Conservation (phyloP, 92 coral and sea anemone species). For the Phenganax subtilis region DNA sequence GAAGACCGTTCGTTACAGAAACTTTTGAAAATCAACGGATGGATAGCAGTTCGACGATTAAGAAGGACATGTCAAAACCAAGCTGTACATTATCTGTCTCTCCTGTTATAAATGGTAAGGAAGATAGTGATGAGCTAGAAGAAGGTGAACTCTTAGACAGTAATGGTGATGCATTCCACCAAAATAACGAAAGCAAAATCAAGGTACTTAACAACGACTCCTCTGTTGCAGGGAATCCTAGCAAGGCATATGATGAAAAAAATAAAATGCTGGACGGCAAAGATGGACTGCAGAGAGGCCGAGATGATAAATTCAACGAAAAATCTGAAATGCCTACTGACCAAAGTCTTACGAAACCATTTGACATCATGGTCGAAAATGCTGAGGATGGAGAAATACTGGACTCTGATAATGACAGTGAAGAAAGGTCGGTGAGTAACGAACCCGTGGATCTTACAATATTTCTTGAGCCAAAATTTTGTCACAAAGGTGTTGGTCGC, state of each 20-base stretch:
- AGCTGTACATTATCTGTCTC: too few relatives aligned
- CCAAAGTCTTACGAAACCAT: too few relatives aligned
- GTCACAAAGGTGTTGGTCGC: too few relatives aligned
- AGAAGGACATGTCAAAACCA: not conserved
- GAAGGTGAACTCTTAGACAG: constrained; percentile 32
- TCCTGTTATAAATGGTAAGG: not conserved
- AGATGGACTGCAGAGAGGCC: not conserved
- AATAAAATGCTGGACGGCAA: not conserved
- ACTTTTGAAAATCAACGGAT: too few relatives aligned
- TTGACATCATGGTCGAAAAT: too few relatives aligned
- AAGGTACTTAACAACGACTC: not conserved
- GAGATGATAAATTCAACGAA: too few relatives aligned
- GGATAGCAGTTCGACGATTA: not conserved
- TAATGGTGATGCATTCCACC: not conserved
- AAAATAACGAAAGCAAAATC: not conserved
- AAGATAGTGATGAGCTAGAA: not conserved
- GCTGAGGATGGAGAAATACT: not conserved
- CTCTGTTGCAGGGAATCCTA: not conserved
- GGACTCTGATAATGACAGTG: not conserved
- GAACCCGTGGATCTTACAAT: not conserved
- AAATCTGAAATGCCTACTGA: too few relatives aligned
- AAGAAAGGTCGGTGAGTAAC: not conserved
- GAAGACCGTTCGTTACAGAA: not conserved
- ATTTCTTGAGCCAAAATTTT: not conserved
- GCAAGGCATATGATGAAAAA: not conserved